Percentiles rank a stretch among this genome's conserved stretches.
Conservation (phyloP, 2,113 vertebrate species). For the Phrynosoma blainvillii region DNA sequence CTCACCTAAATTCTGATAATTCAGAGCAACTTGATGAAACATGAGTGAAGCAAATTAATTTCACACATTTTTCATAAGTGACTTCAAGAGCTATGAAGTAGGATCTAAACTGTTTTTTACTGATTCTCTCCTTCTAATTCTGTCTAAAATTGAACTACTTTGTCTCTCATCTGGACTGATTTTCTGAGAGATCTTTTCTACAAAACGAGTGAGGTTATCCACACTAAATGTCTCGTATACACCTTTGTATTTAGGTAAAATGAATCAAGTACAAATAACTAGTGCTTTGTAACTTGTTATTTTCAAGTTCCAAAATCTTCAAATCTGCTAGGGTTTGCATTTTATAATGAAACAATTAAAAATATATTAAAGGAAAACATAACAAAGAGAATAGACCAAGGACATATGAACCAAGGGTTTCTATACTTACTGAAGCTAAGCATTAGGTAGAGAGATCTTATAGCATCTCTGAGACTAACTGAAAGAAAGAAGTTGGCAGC, state of each 20-base stretch:
- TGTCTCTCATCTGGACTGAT: constrained; percentile 6
- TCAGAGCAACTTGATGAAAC: background rate
- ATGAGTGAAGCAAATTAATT: constrained; percentile 19
- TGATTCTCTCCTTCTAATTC: constrained; percentile 7
- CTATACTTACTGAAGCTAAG: too few species aligned
- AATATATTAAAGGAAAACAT: too few species aligned
- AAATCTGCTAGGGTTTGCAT: background rate
- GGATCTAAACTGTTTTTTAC: background rate
- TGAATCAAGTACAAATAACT: too few species aligned
- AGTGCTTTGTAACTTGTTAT: too few species aligned
- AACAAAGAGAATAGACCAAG: too few species aligned
- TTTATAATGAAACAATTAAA: background rate
- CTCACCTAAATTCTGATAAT: constrained; percentile 9
- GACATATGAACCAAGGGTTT: too few species aligned
- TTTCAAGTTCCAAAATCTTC: background rate
- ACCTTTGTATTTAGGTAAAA: background rate
- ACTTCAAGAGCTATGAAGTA: constrained; percentile 6
- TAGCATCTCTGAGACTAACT: too few species aligned
- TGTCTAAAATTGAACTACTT: background rate
- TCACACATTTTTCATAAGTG: constrained; percentile 20
- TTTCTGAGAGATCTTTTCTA: background rate
- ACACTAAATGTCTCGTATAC: too few species aligned
- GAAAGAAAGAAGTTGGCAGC: too few species aligned
- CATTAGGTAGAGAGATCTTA: too few species aligned
- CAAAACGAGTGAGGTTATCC: background rate